Evolutionary conservation across 2,113 vertebrate genomes (phyloP).

Genomic region (Helogale parvula): DNA sequence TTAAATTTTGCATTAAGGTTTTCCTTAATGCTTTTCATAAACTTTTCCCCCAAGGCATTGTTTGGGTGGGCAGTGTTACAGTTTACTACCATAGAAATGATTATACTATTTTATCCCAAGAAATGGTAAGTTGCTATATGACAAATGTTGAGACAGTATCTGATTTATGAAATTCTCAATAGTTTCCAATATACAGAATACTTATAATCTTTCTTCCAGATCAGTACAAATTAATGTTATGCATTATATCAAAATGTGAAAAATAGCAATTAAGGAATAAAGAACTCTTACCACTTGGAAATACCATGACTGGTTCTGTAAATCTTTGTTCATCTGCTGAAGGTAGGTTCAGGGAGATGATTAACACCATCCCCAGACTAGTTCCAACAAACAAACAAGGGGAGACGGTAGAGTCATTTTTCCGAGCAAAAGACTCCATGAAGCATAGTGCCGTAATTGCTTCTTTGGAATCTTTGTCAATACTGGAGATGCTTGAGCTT

Average conservation of each 20-base stretch:
- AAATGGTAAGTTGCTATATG: background rate
- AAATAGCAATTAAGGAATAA: slow-evolving; percentile 10
- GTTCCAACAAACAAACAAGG: slow-evolving; percentile 98
- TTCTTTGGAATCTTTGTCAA: slow-evolving; percentile 97
- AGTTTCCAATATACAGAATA: slow-evolving; percentile 25
- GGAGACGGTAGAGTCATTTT: slow-evolving; percentile 89
- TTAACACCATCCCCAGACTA: slow-evolving; percentile 93
- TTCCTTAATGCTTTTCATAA: slow-evolving; percentile 23
- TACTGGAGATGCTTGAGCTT: slow-evolving; percentile 98
- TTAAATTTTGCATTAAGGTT: slow-evolving; percentile 25
- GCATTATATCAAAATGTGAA: slow-evolving; percentile 17
- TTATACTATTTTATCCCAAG: slow-evolving; percentile 1
- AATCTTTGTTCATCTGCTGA: slow-evolving; percentile 92
- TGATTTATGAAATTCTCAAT: slow-evolving; percentile 35
- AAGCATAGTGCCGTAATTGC: slow-evolving; percentile 95
- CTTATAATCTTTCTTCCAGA: background rate
- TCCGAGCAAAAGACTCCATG: slow-evolving; percentile 94
- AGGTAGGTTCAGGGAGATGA: slow-evolving; percentile 94
- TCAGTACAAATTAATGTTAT: slow-evolving; percentile 2
- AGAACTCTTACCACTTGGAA: slow-evolving; percentile 92
- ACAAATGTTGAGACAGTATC: background rate
- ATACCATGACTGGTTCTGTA: slow-evolving; percentile 91
- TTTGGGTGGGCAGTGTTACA: background rate
- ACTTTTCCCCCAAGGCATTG: background rate
- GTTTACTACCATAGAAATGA: background rate